Base-by-base conservation (phyloP, 1,140 invertebrate genomes). In the Andricus grossulariae region DNA sequence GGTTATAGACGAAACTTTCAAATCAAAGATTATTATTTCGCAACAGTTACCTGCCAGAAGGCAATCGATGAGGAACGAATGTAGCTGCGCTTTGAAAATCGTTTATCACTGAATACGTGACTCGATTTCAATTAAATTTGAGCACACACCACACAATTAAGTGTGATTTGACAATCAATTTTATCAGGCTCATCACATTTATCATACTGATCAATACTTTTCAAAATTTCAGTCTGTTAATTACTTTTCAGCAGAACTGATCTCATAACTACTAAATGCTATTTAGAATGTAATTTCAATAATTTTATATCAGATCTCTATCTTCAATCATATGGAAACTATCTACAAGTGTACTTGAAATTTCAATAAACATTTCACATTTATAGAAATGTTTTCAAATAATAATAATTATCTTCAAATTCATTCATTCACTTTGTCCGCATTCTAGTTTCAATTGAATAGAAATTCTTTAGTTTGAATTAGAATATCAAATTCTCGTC, bases 81-180 rank as follows among this genome's bases (percentile, higher is more conserved):
- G 39, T 11, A 11, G 8, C 39, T 45, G 39, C 7, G 39, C 57
- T 32, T 66, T 66, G 32, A 39, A 66, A 66, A 66, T 66, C 60
- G 32, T 66, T 66, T 66, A 66, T 66, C 25, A 66, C 25, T 32
- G 5, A n/a, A 66, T 66, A 74, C 80, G 74, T 80, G 73, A 80
- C 74, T 72, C 71, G 19, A 39, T 74, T 70, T 80, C 78, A 80
- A 83, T 83, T 80, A 83, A 77, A 78, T 66, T 66, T 60, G 50
- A 49, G 60, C 73, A 75, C 60, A 74, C 55, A 55, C 76, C 73
- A 73, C 76, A 82, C 82, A 87, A 86, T 88, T 83, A 86, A 81
- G 74, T 83, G 79, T 81, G 76, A 66, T 66, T 39, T 66, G 60
- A 39, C 60, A 32, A 16, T 32, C 60, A 39, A 66, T 8, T 32